Conservation (phyloP, 2,888 invertebrate genomes). For the Cosmorhoe ocellata region DNA sequence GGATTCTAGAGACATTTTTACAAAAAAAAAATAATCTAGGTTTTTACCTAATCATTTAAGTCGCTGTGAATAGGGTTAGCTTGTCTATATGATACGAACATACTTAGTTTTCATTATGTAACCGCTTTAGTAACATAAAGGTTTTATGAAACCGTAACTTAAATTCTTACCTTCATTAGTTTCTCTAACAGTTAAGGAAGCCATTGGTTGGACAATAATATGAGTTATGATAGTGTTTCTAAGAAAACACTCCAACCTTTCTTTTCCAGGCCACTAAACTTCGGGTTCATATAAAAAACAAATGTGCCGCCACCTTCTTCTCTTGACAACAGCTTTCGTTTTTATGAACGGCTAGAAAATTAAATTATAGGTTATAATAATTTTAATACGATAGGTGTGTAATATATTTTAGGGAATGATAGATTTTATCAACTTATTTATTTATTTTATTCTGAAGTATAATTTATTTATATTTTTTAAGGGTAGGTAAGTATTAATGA, state of each 20-base stretch:
- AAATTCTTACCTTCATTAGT: neutral
- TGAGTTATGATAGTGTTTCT: slow-evolving; percentile 66
- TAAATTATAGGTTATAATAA: slow-evolving; percentile 79
- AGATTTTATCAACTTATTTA: slow-evolving; percentile 65
- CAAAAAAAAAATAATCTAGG: no score
- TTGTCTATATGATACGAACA: no score
- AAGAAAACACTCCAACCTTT: slow-evolving; percentile 63
- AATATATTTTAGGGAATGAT: slow-evolving; percentile 70
- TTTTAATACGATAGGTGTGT: slow-evolving; percentile 80
- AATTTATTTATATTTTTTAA: slow-evolving; percentile 25
- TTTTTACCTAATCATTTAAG: no score
- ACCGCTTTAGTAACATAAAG: no score
- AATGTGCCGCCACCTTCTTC: slow-evolving; percentile 71
- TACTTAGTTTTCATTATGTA: no score
- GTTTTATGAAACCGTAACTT: no score
- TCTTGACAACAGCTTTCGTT: slow-evolving; percentile 71
- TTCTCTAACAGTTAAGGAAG: slow-evolving; percentile 19
- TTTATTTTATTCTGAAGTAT: slow-evolving; percentile 54
- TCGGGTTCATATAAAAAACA: slow-evolving; percentile 65
- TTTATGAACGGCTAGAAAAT: slow-evolving; percentile 74
- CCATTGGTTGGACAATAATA: slow-evolving; percentile 6
- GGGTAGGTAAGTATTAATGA: no score
- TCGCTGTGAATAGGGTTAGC: no score
- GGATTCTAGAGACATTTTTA: no score
- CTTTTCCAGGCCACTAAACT: slow-evolving; percentile 65